phyloP scores from a whole-genome alignment of 37 sponge, comb jelly and placozoan species.

The Hormiphora californensis region DNA sequence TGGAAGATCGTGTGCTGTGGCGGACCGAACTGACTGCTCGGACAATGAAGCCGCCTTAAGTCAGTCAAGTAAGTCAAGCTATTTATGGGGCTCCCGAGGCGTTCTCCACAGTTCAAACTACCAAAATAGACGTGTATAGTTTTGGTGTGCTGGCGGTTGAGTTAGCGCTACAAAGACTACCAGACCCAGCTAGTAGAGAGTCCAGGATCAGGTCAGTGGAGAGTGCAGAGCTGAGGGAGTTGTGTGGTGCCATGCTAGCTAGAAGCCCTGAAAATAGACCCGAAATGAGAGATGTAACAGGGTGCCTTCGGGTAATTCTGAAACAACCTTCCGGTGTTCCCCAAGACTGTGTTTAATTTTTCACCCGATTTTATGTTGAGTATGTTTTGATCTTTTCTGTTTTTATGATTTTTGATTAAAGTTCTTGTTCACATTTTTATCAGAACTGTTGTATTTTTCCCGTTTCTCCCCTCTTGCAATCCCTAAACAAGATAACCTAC shows the following conservation, averaged over 20 bases:
- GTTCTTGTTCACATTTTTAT: no score
- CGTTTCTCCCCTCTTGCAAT: no score
- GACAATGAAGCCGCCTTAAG: no score
- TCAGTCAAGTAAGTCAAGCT: no score
- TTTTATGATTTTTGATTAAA: no score
- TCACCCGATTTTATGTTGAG: no score
- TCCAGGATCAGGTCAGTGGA: neutral
- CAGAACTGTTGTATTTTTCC: no score
- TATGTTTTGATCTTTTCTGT: no score
- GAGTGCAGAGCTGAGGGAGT: neutral
- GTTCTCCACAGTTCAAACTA: conserved; percentile 48
- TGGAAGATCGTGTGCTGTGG: no score
- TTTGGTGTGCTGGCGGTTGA: conserved; percentile 68
- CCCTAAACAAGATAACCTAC: no score
- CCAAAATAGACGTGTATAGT: conserved; percentile 75
- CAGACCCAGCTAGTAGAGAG: conserved; percentile 19
- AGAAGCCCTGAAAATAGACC: conserved; percentile 2
- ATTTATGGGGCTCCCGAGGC: conserved; percentile 71
- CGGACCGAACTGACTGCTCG: no score
- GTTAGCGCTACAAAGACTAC: conserved; percentile 46
- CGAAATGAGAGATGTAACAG: neutral
- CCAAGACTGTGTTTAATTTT: no score
- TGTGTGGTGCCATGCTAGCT: neutral
- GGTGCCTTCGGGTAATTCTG: neutral
- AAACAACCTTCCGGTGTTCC: neutral